Conservation (phyloP, 2,888 invertebrate genomes). For the Caradrina kadenii region DNA sequence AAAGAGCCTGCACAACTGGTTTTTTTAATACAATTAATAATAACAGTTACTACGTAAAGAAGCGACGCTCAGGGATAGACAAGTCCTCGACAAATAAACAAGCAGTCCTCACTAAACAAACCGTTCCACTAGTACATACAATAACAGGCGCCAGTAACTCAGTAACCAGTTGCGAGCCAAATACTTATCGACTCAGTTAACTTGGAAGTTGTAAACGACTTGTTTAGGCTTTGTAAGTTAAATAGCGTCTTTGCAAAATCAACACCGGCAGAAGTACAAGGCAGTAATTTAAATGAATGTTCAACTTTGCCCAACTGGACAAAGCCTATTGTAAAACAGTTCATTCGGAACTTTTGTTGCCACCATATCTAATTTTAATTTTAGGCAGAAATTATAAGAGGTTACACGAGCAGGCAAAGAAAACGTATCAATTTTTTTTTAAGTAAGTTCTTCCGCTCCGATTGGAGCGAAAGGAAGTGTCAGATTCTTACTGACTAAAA, state of each 20-base stretch:
- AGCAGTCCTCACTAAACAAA: neutral
- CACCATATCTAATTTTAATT: neutral
- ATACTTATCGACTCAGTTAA: constrained; percentile 33
- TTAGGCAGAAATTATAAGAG: too few relatives aligned
- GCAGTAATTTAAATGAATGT: constrained; percentile 35
- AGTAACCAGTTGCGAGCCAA: constrained; percentile 20
- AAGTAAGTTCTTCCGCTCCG: too few relatives aligned
- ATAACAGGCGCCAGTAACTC: constrained; percentile 11
- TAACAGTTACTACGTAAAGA: too few relatives aligned
- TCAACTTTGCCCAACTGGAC: constrained; percentile 18
- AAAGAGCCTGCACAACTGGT: too few relatives aligned
- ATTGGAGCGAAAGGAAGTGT: too few relatives aligned
- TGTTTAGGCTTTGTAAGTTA: constrained; percentile 52
- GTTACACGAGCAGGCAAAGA: too few relatives aligned
- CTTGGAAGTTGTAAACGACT: constrained; percentile 45
- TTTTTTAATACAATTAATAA: too few relatives aligned
- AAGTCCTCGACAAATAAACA: neutral
- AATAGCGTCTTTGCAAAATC: constrained; percentile 34
- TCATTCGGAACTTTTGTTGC: constrained; percentile 1
- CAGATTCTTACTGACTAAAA: too few relatives aligned
- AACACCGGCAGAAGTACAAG: constrained; percentile 23
- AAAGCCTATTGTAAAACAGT: constrained; percentile 27
- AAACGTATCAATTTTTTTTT: too few relatives aligned
- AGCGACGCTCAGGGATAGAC: neutral
- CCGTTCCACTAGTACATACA: neutral